Percentiles rank a stretch among this genome's conserved stretches.
phyloP scores from a whole-genome alignment of 2,113 vertebrate genomes.

The Ancistrus triradiatus region DNA sequence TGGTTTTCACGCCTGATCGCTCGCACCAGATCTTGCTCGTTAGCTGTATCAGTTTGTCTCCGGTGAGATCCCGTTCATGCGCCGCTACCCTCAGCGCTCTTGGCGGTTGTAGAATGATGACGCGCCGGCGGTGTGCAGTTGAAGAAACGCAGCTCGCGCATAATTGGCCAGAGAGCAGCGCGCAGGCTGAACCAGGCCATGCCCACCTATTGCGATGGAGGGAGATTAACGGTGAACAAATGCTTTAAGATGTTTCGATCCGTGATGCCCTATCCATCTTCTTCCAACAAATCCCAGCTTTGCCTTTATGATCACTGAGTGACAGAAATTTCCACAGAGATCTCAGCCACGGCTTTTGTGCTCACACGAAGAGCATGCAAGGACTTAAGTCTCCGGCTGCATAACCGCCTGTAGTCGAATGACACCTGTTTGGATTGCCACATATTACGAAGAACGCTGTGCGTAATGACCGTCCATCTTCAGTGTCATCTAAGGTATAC shows the following conservation, averaged over 20 bases:
- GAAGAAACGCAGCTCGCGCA: constrained; percentile 57
- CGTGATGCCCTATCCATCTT: constrained; percentile 27
- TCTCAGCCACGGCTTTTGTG: neutral
- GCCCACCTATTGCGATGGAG: constrained; percentile 19
- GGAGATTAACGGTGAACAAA: constrained; percentile 19
- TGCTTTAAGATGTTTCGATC: constrained; percentile 18
- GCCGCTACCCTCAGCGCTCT: constrained; percentile 56
- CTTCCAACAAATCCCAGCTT: constrained; percentile 22
- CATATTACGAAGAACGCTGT: neutral
- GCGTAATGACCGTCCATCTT: neutral
- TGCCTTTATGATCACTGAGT: neutral
- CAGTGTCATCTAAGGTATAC: too few species aligned
- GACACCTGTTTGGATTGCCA: neutral
- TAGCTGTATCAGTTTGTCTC: constrained; percentile 43
- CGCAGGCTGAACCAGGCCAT: constrained; percentile 57
- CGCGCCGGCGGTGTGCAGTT: constrained; percentile 64
- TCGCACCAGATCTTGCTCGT: constrained; percentile 1
- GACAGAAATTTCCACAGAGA: constrained; percentile 8
- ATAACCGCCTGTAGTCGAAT: neutral
- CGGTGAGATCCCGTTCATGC: constrained; percentile 66
- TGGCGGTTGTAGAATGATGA: constrained; percentile 67
- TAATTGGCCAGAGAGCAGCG: constrained; percentile 61
- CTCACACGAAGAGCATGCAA: constrained; percentile 2
- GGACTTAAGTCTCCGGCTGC: neutral
- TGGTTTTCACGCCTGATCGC: too few species aligned